Conservation (phyloP, 2,113 vertebrate genomes). For the Plestiodon gilberti region DNA sequence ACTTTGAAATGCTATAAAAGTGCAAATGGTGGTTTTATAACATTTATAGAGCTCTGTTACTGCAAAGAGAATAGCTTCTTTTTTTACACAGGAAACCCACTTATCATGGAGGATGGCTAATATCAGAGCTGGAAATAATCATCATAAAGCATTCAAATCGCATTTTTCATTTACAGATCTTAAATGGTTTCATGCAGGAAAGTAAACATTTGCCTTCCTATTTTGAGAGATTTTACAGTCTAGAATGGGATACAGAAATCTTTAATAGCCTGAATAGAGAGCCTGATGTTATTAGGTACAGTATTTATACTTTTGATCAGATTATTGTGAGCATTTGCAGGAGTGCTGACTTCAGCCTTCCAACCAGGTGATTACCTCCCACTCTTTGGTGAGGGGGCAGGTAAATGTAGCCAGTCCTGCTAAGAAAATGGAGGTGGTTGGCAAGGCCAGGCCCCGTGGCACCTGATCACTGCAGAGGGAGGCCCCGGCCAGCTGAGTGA, state of each 20-base stretch:
- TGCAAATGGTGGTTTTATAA: neutral
- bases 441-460: no score
- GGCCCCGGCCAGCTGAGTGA: no score
- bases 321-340: neutral
- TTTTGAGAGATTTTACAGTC: neutral
- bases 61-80: neutral
- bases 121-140: neutral
- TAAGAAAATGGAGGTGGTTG: no score
- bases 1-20: neutral
- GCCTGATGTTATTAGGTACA: neutral
- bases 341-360: neutral
- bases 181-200: neutral
- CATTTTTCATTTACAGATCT: neutral
- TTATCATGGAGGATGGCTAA: neutral
- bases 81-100: neutral
- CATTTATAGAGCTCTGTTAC: neutral
- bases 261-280: neutral
- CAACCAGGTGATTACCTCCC: no score
- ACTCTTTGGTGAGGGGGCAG: no score
- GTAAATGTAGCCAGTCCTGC: no score
- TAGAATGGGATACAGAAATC: neutral
- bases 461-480: no score
- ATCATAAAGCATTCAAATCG: neutral
- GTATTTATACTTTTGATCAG: neutral
- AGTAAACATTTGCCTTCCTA: neutral